phyloP scores from a whole-genome alignment of 2,888 invertebrate species.

The Brachyptera risi region DNA sequence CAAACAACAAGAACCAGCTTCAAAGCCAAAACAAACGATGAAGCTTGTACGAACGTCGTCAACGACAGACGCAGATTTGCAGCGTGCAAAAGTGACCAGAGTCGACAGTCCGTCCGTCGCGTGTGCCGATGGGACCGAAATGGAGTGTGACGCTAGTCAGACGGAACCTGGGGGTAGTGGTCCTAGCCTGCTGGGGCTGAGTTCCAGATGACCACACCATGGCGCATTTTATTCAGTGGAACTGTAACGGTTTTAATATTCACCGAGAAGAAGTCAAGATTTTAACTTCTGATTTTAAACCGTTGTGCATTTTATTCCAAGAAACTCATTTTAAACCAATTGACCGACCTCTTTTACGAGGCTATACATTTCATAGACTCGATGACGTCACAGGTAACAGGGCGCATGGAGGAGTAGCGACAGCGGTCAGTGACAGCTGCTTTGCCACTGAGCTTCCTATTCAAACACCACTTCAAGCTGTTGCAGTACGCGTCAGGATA shows the following conservation, averaged over 20 bases:
- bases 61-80: no score
- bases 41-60: no score
- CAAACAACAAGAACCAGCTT: no score
- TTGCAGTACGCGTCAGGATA: no score
- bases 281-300: background rate
- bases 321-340: background rate
- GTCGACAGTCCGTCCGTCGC: no score
- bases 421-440: background rate
- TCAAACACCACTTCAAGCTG: slow-evolving; percentile 10
- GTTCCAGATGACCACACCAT: no score
- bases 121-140: no score
- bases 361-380: background rate
- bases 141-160: no score
- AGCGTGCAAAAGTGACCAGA: no score
- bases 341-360: background rate
- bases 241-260: background rate
- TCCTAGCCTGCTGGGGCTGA: no score
- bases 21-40: no score
- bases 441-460: background rate
- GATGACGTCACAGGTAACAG: background rate
- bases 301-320: background rate
- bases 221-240: background rate
- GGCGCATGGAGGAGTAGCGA: background rate
- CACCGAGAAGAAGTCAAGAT: background rate
- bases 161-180: no score